Evolutionary conservation across 2,888 invertebrate genomes (phyloP), one percentile per base, ranked within the genome.

Genomic region (Euzetes globulus): DNA sequence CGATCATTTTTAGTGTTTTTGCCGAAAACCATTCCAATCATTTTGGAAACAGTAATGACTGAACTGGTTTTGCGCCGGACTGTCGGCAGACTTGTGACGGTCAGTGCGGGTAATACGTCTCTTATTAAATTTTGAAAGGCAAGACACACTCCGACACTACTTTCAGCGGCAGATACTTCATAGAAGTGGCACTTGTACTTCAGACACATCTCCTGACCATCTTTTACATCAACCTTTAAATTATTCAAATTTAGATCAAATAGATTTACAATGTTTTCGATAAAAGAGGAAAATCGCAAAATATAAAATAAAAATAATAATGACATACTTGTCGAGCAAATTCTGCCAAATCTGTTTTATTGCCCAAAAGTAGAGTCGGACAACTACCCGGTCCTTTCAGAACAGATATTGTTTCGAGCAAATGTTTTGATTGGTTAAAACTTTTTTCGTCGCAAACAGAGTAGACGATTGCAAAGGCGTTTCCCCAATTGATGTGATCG

Each of bases 121-220:
- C 87, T 86, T 41, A 90, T 84, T 33, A 90, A 83, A 65, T 86
- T 84, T 81, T 90, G 90, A 80, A 91, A 89, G 75, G 89, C 88
- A 70, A 88, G 86, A 83, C 89, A 89, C 65, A 91, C 87, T 79
- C 88, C 88, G 19, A 88, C 87, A 29, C 88, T 88, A 83, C 90
- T 90, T 82, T 91, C 90, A 0, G 90, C 90, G 9, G 90, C 90
- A 27, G 90, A 90, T n/a, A 90, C 88, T 83, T 91, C 91, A 83
- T 88, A 88, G 83, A 91, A 91, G 71, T 88, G 89, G 78, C 89
- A 88, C 25, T 88, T 87, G 81, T 88, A 71, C 29, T 63, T 29
- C 37, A 72, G 1, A 63, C 29, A 90, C 78, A 90, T 81, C 82
- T 90, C 90, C 80, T 91, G 90, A 55, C 90, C 91, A 80, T 90